Base-by-base conservation (phyloP, 53 echinoderm and acorn worm species). In the Paelopatides confundens region DNA sequence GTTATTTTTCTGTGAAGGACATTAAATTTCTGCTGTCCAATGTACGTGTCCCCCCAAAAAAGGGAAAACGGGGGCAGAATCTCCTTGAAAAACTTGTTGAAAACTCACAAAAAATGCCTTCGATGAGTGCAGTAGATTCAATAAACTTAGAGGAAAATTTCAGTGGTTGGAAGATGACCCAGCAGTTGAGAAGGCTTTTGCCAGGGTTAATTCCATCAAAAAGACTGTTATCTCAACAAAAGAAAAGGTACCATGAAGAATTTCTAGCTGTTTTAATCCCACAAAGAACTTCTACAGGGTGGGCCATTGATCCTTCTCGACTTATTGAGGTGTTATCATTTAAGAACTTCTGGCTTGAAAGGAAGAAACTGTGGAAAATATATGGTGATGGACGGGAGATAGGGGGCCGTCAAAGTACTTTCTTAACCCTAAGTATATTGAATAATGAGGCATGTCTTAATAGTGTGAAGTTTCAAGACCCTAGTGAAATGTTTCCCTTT, bases 301-400 rank as follows among this genome's bases (percentile, higher is more conserved):
- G 68, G 68, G 5, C 27, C 4, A 67, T 67, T 67, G 68, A 67
- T 67, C 68, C 68, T 29, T 67, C 68, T 1, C 68, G 68, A 18
- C 35, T 67, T 4, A 67, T 67, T 2, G 68, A 67, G 27, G 68
- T 67, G 17, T 67, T 67, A 67, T 3, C 13, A 7, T 67, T 67
- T 67, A 67, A 31, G 68, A 28, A 67, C 31, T 67, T 13, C 4
- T 67, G 68, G 68, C 11, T 46, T 7, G n/a, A n/a, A n/a, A 46
- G 47, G 47, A 43, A 46, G 12, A 21, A 40, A 18, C 28, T 46
- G 40, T 76, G 76, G 76, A 40, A 48, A 40, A n/a, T 76, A 5
- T 76, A 76, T 76, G 76, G 76, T 0, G 76, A 76, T 76, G 76
- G 76, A 48, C 5, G 76, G 43, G 48, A 76, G 40, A 76, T 76